Conservation (phyloP, 2,113 vertebrate genomes). For the Corythaeola cristata region DNA sequence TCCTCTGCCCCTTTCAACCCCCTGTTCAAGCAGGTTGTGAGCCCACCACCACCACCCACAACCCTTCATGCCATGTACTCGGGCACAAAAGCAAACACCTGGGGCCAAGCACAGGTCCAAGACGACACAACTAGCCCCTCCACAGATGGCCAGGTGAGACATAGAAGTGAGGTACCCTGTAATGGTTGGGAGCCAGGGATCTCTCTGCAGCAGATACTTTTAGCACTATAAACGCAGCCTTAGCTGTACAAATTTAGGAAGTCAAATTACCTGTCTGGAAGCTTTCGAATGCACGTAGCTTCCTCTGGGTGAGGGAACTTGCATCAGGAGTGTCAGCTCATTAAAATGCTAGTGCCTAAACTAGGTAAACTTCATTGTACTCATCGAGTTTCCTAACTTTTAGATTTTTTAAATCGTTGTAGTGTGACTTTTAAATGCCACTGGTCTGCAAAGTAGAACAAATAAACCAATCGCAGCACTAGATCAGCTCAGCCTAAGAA, state of each 20-base stretch:
- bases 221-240: neutral
- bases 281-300: neutral
- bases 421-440: neutral
- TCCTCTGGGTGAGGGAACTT: neutral
- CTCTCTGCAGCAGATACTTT: neutral
- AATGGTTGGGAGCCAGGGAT: neutral
- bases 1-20: neutral
- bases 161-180: neutral
- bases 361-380: neutral
- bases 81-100: neutral
- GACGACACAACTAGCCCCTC: neutral
- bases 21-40: neutral
- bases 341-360: neutral
- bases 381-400: neutral
- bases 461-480: neutral
- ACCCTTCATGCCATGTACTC: neutral
- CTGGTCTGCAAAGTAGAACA: neutral
- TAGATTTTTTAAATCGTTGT: neutral
- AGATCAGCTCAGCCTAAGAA: slow-evolving; percentile 9
- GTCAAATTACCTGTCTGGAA: neutral
- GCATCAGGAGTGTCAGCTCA: neutral
- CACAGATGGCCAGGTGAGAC: neutral
- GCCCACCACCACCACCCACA: neutral
- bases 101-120: neutral
- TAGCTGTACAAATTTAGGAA: neutral